Percentiles rank a stretch among this genome's conserved stretches.
Conservation (phyloP, 2,888 invertebrate genomes). For the Melipona beecheii region DNA sequence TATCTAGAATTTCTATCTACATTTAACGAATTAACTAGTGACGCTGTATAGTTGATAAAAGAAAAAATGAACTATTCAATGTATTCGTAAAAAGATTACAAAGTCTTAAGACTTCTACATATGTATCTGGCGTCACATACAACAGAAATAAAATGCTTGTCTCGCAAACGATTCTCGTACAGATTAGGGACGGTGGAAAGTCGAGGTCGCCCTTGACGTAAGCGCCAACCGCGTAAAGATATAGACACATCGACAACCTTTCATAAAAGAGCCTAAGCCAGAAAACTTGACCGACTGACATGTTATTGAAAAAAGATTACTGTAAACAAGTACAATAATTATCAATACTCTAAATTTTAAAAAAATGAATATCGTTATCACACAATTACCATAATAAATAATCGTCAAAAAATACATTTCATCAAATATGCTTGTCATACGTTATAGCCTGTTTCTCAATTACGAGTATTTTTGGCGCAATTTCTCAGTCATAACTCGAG, state of each 20-base stretch:
- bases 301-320: background rate
- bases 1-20: background rate
- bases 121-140: conserved; percentile 18
- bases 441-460: conserved; percentile 33
- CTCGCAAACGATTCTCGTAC: conserved; percentile 63
- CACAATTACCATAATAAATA: background rate
- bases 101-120: conserved; percentile 8
- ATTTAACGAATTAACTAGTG: conserved; percentile 7
- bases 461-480: conserved; percentile 29
- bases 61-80: background rate
- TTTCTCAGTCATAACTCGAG: conserved; percentile 28
- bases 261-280: conserved; percentile 59
- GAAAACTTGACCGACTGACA: conserved; percentile 40
- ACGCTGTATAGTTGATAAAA: background rate
- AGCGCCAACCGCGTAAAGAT: conserved; percentile 65
- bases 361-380: background rate
- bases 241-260: conserved; percentile 49
- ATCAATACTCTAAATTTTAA: background rate
- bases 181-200: conserved; percentile 69
- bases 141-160: conserved; percentile 60
- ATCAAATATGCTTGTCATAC: conserved; percentile 13
- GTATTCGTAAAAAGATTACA: conserved; percentile 15
- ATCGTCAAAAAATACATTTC: conserved; percentile 9
- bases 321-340: conserved; percentile 7
- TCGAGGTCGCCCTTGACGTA: conserved; percentile 74